phyloP scores from a whole-genome alignment of 1,140 invertebrate species.

The Coenobita brevimanus region DNA sequence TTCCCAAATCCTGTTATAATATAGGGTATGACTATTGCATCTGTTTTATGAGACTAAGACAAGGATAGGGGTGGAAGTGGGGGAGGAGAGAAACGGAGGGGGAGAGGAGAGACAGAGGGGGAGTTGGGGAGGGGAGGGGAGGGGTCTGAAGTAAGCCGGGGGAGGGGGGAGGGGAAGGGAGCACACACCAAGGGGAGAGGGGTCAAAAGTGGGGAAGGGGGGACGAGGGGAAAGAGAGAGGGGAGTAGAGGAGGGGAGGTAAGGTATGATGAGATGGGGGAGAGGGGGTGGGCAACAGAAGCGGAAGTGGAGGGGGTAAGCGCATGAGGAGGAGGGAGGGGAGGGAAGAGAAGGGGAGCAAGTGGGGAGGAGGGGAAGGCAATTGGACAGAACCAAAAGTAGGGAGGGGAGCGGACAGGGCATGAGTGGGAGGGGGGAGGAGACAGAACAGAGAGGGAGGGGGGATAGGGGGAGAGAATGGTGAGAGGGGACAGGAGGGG shows the following conservation, averaged over 20 bases:
- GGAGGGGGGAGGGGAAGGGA: conserved; percentile 22
- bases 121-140: neutral
- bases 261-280: neutral
- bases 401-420: too few species aligned
- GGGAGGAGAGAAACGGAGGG: too few species aligned
- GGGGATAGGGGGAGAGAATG: neutral
- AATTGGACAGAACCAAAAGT: too few species aligned
- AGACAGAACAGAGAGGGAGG: neutral
- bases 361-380: neutral
- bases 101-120: neutral
- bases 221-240: neutral
- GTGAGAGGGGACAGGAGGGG: neutral
- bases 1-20: too few species aligned
- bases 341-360: neutral
- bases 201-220: conserved; percentile 17
- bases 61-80: too few species aligned
- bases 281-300: neutral
- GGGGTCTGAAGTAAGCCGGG: too few species aligned
- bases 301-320: neutral
- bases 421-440: neutral
- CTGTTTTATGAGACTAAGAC: too few species aligned
- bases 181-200: conserved; percentile 9
- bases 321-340: neutral
- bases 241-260: neutral
- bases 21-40: too few species aligned